Evolutionary conservation across 2,113 vertebrate genomes (phyloP).

Genomic region (Peucedramus taeniatus): DNA sequence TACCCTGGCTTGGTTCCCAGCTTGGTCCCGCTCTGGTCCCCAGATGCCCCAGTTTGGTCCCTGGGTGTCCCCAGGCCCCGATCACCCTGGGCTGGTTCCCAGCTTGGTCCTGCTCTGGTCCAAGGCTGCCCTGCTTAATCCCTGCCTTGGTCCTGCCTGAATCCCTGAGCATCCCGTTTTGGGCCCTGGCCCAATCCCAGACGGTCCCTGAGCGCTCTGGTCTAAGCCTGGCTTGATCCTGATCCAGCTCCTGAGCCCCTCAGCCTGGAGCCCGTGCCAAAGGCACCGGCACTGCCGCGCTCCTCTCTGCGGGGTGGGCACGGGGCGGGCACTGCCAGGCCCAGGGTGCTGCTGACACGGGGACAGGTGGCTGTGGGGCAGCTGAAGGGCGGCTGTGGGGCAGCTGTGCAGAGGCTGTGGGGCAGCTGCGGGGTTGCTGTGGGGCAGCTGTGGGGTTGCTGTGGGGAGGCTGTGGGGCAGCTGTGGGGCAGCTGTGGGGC

Average conservation of each 20-base stretch:
- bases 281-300: fast-evolving
- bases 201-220: background rate
- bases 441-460: background rate
- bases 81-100: background rate
- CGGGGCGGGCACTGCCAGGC: fast-evolving
- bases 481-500: background rate
- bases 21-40: background rate
- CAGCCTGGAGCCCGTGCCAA: fast-evolving
- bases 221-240: background rate
- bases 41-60: no score
- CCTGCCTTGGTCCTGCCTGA: background rate
- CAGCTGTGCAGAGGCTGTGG: background rate
- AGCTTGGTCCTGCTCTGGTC: background rate
- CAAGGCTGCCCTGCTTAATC: background rate
- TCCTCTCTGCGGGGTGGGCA: background rate
- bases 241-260: fast-evolving
- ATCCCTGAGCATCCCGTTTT: fast-evolving
- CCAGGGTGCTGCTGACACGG: fast-evolving
- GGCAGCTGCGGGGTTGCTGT: no score
- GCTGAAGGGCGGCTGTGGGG: background rate
- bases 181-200: background rate
- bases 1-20: no score
- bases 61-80: fast-evolving
- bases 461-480: no score
- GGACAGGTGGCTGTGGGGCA: fast-evolving